Evolutionary conservation across 2,888 invertebrate genomes (phyloP), one percentile per base, ranked within the genome.

Genomic region (Tachina lurida): DNA sequence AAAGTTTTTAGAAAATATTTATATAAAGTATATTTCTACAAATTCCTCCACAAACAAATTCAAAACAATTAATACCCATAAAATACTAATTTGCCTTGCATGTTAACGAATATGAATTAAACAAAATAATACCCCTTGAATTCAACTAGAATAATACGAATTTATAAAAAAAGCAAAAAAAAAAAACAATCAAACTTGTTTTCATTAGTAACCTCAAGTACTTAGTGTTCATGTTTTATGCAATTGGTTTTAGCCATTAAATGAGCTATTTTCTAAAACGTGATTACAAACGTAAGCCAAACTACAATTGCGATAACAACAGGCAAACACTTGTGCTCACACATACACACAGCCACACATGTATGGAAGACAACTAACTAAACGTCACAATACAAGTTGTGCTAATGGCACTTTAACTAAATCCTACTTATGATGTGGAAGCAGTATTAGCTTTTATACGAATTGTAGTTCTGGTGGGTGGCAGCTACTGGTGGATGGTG

Each of bases 151-250:
- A 63, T 43, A 65, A 63, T n/a, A 76, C 15, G 68, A 56, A 49
- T 68, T 70, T 52, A 13, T 45, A 47, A 22, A 10, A 65, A 63
- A n/a, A 81, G 0, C 0, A 56, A n/a, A 67, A 49, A 31, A 60
- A 2, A 3, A 62, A 41, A 22, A 62, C 41, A 54, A 68, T 80
- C 45, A 10, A 73, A 60, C 65, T 84, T 84, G 75, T 76, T 73
- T 83, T 58, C 86, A 83, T 86, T 83, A 76, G 83, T 67, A 79
- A 83, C 79, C 79, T 76, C 71, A 79, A 76, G 83, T 86, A 86
- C 86, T 86, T 86, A 79, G 86, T 79, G 83, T 86, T 86, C 86
- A 86, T 86, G 86, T 83, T 86, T 83, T 83, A 83, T 86, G 83
- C 79, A 83, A 86, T 86, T 86, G 86, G 83, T 79, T 86, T 79